Evolutionary conservation across 1,140 invertebrate species (phyloP).

Genomic region (Apocrypta bakeri): DNA sequence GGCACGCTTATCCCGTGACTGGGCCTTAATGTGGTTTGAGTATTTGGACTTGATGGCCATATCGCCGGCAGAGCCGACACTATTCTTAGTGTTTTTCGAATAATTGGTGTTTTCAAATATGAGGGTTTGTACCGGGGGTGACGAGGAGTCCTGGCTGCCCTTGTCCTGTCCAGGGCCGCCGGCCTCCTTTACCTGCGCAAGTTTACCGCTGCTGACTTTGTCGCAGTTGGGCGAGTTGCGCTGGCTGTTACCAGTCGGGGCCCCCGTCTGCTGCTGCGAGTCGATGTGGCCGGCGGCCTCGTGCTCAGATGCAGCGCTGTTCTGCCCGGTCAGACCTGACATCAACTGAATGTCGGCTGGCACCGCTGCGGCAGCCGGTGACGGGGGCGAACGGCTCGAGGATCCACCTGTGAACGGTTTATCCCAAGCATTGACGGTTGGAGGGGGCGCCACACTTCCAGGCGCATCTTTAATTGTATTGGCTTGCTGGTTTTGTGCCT

Average conservation of each 20-base stretch:
- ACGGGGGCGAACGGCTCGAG: conserved; percentile 74
- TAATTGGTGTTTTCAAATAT: conserved; percentile 96
- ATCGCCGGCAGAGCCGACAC: conserved; percentile 59
- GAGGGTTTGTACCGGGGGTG: conserved; percentile 88
- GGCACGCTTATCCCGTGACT: conserved; percentile 68
- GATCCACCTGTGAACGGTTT: conserved; percentile 84
- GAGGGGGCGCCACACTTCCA: conserved; percentile 78
- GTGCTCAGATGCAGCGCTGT: conserved; percentile 15
- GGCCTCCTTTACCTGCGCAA: conserved; percentile 59
- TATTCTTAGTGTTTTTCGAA: conserved; percentile 74
- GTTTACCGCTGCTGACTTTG: conserved; percentile 64
- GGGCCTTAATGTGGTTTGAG: conserved; percentile 71
- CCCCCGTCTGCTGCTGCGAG: conserved; percentile 56
- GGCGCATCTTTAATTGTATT: conserved; percentile 72
- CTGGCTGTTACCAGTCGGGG: conserved; percentile 74
- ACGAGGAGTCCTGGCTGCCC: conserved; percentile 78
- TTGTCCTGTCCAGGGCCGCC: conserved; percentile 75
- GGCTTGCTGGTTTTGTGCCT: conserved; percentile 47
- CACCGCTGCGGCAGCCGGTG: conserved; percentile 61
- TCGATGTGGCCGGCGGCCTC: conserved; percentile 65
- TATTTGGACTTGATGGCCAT: conserved; percentile 74
- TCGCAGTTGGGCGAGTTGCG: conserved; percentile 74
- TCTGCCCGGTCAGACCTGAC: conserved; percentile 56
- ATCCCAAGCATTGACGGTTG: conserved; percentile 88
- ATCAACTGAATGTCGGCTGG: conserved; percentile 67